Evolutionary conservation across 2,797 vertebrate species (phyloP).

Genomic region (Phataginus tricuspis): DNA sequence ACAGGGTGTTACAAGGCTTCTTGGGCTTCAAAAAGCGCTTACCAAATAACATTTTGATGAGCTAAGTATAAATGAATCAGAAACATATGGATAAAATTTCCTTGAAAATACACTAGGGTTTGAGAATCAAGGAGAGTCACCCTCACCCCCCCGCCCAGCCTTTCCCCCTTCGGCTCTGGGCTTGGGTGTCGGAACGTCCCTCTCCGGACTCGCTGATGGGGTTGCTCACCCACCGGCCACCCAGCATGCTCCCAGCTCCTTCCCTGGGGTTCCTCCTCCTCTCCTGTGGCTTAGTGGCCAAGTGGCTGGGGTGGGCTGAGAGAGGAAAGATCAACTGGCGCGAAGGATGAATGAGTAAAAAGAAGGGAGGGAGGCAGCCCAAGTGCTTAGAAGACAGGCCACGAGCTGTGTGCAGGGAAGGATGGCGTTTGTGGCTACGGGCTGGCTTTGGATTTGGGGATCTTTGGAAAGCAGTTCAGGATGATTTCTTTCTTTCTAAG

Average conservation of each 20-base stretch:
- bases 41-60: slow-evolving; percentile 76
- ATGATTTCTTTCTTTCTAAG: slow-evolving; percentile 35
- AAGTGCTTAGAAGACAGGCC: neutral
- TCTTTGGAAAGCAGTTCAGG: slow-evolving; percentile 19
- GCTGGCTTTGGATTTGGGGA: neutral
- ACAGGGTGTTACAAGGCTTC: slow-evolving; percentile 40
- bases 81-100: slow-evolving; percentile 78
- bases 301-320: slow-evolving; percentile 56
- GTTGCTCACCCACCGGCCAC: slow-evolving; percentile 56
- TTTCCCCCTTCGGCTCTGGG: neutral
- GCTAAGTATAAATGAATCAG: slow-evolving; percentile 81
- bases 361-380: neutral
- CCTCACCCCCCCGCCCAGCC: neutral
- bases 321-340: slow-evolving; percentile 54
- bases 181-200: slow-evolving; percentile 1
- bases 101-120: slow-evolving; percentile 64
- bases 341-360: slow-evolving; percentile 42
- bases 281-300: slow-evolving; percentile 74
- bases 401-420: neutral
- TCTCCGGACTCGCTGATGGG: neutral
- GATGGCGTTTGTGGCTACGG: accelerated
- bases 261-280: slow-evolving; percentile 50
- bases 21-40: slow-evolving; percentile 67
- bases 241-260: slow-evolving; percentile 55
- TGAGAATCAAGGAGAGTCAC: slow-evolving; percentile 53